Conservation (phyloP, 1,140 invertebrate genomes). For the Ephestia elutella region DNA sequence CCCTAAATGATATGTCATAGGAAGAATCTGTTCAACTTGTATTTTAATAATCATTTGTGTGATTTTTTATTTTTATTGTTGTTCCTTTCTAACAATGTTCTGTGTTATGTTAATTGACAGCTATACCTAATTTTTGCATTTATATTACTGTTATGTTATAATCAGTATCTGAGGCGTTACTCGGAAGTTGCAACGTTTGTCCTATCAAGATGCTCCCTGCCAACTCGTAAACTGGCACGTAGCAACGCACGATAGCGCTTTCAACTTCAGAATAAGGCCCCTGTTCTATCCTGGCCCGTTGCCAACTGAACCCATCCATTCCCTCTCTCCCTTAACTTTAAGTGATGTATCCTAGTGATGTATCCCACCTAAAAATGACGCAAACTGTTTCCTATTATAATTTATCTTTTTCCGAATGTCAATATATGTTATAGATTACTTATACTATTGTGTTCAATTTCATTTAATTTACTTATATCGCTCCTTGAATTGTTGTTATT, state of each 20-base stretch:
- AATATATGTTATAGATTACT: slow-evolving; percentile 6
- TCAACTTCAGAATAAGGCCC: too few relatives aligned
- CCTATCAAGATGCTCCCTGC: too few relatives aligned
- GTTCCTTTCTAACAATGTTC: slow-evolving; percentile 12
- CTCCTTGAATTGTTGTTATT: slow-evolving; percentile 34
- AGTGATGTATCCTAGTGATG: slow-evolving; percentile 33
- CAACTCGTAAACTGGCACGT: too few relatives aligned
- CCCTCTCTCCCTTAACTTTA: slow-evolving; percentile 25
- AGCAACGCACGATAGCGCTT: too few relatives aligned
- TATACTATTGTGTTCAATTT: slow-evolving; percentile 42
- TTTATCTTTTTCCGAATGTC: background rate
- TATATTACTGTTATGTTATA: background rate
- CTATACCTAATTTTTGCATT: background rate
- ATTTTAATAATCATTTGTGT: slow-evolving; percentile 13
- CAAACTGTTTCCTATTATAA: slow-evolving; percentile 27
- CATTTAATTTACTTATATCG: slow-evolving; percentile 35
- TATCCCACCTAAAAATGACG: slow-evolving; percentile 48
- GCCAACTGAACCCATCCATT: slow-evolving; percentile 21
- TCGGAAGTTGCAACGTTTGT: too few relatives aligned
- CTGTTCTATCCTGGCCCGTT: background rate
- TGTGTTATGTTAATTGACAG: background rate
- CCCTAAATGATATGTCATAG: slow-evolving; percentile 8
- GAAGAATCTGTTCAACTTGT: slow-evolving; percentile 16
- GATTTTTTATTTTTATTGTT: slow-evolving; percentile 9
- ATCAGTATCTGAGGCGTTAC: too few relatives aligned